Evolutionary conservation across 2,113 vertebrate genomes (phyloP).

Genomic region (Ciconia maguari): DNA sequence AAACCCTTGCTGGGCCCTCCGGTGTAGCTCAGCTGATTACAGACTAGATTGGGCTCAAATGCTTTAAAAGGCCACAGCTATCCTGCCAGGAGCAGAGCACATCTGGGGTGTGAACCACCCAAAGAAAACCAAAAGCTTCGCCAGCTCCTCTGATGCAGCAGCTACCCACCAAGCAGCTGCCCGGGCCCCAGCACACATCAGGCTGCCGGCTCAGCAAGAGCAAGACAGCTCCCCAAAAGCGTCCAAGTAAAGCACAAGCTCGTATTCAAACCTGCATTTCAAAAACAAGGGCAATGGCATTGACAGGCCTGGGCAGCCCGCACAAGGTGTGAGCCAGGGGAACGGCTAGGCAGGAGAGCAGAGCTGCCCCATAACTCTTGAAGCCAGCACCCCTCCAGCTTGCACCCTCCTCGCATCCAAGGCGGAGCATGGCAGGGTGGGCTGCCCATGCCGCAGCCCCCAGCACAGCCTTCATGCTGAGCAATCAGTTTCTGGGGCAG

Average conservation of each 20-base stretch:
- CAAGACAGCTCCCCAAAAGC: not conserved
- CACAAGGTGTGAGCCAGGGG: not conserved
- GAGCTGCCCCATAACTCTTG: not conserved
- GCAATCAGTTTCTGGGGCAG: not conserved
- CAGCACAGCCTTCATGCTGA: accelerated
- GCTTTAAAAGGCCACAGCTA: not conserved
- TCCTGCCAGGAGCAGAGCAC: not conserved
- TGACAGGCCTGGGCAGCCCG: not conserved
- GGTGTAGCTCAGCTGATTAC: not conserved
- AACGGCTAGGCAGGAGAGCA: not conserved
- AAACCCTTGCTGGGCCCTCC: not conserved
- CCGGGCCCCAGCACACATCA: not conserved
- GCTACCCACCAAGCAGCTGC: not conserved
- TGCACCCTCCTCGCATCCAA: not conserved
- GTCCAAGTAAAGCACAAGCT: not conserved
- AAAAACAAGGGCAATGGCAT: not conserved
- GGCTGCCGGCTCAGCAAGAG: not conserved
- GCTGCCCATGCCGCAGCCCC: not conserved
- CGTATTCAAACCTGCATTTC: not conserved
- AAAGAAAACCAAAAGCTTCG: not conserved
- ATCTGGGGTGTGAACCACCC: not conserved
- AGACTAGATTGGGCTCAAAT: not conserved
- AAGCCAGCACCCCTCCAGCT: not conserved
- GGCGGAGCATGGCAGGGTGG: not conserved
- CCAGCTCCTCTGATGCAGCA: not conserved